A percentile compares a stretch with the other conserved stretches of the same genome.
Conservation (phyloP, 2,113 vertebrate genomes). For the Mastomys natalensis region DNA sequence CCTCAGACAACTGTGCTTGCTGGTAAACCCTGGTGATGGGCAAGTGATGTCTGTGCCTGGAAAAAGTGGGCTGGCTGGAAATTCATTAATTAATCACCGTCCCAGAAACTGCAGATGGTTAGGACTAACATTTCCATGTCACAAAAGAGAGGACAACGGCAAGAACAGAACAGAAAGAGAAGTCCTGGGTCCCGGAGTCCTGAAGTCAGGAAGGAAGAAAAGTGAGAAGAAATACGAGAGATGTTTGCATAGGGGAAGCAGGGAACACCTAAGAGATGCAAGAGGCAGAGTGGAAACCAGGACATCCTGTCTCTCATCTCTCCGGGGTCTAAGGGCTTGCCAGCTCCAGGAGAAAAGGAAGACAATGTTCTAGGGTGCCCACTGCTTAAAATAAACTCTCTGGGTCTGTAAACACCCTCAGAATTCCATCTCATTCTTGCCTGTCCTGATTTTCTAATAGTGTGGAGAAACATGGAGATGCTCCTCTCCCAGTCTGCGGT, state of each 20-base stretch:
- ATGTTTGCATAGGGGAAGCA: background rate
- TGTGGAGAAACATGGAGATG: accelerated
- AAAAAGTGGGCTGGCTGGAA: background rate
- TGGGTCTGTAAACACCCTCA: background rate
- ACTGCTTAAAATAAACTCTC: constrained; percentile 55
- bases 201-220: background rate
- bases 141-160: background rate
- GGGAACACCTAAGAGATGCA: background rate
- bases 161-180: background rate
- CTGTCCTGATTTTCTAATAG: background rate
- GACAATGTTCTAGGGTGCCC: background rate
- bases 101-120: background rate
- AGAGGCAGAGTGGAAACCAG: background rate
- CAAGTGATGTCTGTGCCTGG: accelerated
- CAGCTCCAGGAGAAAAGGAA: constrained; percentile 31
- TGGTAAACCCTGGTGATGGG: background rate
- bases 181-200: too few relatives aligned
- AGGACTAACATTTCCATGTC: background rate
- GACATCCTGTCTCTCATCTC: background rate
- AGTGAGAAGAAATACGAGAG: background rate
- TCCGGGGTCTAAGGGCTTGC: background rate
- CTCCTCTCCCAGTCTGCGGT: background rate
- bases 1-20: too few relatives aligned
- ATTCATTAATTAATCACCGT: background rate
- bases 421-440: background rate